Conservation (phyloP, 1,140 invertebrate species). For the Sinonovacula constricta region DNA sequence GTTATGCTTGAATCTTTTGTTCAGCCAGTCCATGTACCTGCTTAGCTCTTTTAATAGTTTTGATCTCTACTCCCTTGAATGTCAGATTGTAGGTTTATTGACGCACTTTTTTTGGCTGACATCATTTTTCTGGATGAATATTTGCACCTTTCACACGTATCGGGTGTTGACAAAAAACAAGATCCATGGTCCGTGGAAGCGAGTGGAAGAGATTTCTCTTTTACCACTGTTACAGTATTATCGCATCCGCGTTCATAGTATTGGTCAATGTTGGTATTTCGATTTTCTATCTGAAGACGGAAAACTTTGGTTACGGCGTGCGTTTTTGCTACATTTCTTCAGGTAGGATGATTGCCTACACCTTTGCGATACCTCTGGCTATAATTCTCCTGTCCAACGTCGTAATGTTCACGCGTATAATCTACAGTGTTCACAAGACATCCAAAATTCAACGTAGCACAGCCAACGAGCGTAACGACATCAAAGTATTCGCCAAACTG, state of each 20-base stretch:
- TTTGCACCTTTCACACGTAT: slow-evolving; percentile 41
- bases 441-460: slow-evolving; percentile 2
- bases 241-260: slow-evolving; percentile 1
- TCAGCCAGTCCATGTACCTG: not conserved
- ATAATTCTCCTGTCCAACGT: slow-evolving; percentile 18
- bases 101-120: slow-evolving; percentile 22
- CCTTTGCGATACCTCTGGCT: slow-evolving; percentile 18
- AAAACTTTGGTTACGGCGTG: slow-evolving; percentile 16
- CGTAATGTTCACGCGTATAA: slow-evolving; percentile 7
- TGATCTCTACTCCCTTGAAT: not conserved
- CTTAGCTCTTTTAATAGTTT: not conserved
- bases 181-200: not conserved
- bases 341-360: slow-evolving; percentile 7
- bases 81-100: slow-evolving; percentile 10
- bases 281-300: not conserved
- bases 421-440: not conserved
- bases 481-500: slow-evolving; percentile 29
- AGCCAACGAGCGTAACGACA: slow-evolving; percentile 2
- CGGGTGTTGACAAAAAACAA: slow-evolving; percentile 3
- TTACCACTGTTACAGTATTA: not conserved
- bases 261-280: slow-evolving; percentile 2
- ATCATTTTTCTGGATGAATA: slow-evolving; percentile 32
- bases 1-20: not conserved
- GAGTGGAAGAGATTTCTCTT: not conserved
- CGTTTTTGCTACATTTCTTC: slow-evolving; percentile 6